phyloP scores from a whole-genome alignment of 2,888 invertebrate species.

The Dolichopus griseipennis region DNA sequence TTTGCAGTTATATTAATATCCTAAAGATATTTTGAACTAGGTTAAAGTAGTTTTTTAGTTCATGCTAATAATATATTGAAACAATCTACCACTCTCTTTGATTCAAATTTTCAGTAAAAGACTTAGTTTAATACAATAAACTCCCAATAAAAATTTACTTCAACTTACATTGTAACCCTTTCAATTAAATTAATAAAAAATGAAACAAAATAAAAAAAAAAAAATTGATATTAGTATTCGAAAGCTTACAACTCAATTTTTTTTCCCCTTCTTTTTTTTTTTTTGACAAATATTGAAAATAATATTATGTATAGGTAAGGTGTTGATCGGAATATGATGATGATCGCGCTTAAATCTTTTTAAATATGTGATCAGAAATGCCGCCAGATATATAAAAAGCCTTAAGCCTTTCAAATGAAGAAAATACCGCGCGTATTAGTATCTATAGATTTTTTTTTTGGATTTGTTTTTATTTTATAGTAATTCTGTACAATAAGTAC shows the following conservation, averaged over 20 bases:
- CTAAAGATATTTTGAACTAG: too few relatives aligned
- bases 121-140: too few relatives aligned
- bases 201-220: neutral
- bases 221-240: neutral
- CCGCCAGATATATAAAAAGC: neutral
- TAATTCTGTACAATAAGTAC: too few relatives aligned
- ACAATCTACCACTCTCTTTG: too few relatives aligned
- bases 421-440: neutral
- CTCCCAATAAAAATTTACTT: too few relatives aligned
- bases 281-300: neutral
- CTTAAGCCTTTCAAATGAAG: neutral
- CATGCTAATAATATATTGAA: too few relatives aligned
- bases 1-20: too few relatives aligned
- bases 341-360: neutral
- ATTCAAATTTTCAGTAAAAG: too few relatives aligned
- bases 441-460: too few relatives aligned
- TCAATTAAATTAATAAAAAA: too few relatives aligned
- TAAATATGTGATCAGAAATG: neutral
- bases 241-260: conserved; percentile 1
- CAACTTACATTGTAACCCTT: neutral
- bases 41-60: too few relatives aligned
- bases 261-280: neutral
- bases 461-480: too few relatives aligned
- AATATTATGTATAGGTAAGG: neutral
- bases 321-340: conserved; percentile 7